Percentiles rank a stretch among this genome's conserved stretches.
These are phyloP conservation scores for Spialia ferax DNA, from an alignment of 2,888 invertebrate genomes.

Conservation along the genomic window DNA sequence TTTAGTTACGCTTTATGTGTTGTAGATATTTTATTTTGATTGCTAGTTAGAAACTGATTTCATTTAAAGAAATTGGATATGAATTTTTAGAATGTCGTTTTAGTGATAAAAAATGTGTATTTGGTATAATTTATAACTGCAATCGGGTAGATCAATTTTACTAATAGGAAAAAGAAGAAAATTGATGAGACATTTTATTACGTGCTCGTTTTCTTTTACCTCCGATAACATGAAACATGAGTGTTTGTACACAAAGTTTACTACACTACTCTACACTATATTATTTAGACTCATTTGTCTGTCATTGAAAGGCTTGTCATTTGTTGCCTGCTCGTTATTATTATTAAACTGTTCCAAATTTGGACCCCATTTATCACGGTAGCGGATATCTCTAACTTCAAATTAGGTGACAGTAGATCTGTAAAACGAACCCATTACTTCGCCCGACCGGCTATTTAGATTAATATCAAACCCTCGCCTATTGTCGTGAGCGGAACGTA, in stretches of 20 bases:
- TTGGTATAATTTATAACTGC: too few species aligned
- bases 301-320: not conserved
- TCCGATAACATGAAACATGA: too few species aligned
- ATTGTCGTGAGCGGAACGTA: slow-evolving; percentile 51
- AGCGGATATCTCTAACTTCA: slow-evolving; percentile 39
- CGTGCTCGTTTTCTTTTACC: too few species aligned
- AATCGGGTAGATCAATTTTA: too few species aligned
- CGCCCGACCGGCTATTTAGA: slow-evolving; percentile 55
- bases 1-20: not conserved
- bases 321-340: slow-evolving; percentile 12
- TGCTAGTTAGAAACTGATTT: not conserved
- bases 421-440: slow-evolving; percentile 40
- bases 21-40: slow-evolving; percentile 2
- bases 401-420: slow-evolving; percentile 43
- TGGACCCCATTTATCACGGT: slow-evolving; percentile 41
- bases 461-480: slow-evolving; percentile 52
- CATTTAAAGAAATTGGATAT: too few species aligned
- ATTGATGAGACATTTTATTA: too few species aligned
- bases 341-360: slow-evolving; percentile 24
- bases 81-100: not conserved
- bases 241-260: too few species aligned
- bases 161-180: too few species aligned
- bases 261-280: too few species aligned
- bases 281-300: slow-evolving; percentile 15
- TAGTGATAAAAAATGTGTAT: not conserved